Conservation (phyloP, 2,113 vertebrate genomes). For the Tragelaphus buxtoni region DNA sequence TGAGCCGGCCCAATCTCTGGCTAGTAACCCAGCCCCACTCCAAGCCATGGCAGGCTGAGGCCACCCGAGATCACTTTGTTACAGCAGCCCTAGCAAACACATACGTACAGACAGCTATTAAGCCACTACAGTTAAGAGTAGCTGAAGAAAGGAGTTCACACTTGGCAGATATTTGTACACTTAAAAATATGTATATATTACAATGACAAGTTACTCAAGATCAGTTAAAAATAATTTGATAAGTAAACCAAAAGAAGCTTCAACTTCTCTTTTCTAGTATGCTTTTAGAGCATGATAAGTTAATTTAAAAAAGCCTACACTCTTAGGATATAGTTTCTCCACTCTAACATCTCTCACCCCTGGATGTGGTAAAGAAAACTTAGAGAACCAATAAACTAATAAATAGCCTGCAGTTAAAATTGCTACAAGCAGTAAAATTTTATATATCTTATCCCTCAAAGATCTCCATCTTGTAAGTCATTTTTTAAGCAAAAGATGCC, state of each 20-base stretch:
- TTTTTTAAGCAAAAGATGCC: neutral
- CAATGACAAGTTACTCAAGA: neutral
- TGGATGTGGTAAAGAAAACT: neutral
- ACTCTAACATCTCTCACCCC: neutral
- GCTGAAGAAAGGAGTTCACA: neutral
- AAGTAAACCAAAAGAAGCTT: constrained; percentile 12
- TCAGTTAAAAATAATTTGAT: neutral
- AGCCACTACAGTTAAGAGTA: neutral
- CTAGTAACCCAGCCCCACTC: neutral
- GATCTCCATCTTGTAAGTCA: neutral
- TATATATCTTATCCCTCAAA: constrained; percentile 23
- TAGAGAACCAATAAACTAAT: neutral
- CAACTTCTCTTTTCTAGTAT: neutral
- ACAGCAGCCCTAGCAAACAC: neutral
- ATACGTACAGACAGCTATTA: neutral
- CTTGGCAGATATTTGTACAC: neutral
- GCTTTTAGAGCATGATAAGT: neutral
- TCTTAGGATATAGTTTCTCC: neutral
- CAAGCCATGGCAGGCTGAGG: neutral
- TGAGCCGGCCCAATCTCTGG: neutral
- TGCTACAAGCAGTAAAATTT: constrained; percentile 3
- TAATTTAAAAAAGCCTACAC: neutral
- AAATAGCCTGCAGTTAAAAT: constrained; percentile 16
- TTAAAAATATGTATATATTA: constrained; percentile 9
- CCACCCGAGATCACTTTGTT: neutral